Evolutionary conservation across 2,113 vertebrate genomes (phyloP), one percentile per base, ranked within the genome.

Genomic region (Anoplopoma fimbria): DNA sequence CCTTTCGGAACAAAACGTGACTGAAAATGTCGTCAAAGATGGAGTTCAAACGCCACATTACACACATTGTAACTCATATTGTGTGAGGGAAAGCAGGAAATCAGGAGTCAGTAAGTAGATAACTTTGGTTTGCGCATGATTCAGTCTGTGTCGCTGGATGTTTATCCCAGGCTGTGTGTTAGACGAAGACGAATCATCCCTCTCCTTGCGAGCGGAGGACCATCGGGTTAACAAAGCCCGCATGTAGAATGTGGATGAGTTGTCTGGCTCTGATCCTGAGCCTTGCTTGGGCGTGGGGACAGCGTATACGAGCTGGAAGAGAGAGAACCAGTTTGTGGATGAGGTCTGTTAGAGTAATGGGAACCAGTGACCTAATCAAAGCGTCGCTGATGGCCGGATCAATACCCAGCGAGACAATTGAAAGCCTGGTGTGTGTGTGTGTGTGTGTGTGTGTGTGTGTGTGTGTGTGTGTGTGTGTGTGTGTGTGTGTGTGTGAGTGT

Each of bases 301-400:
- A 10, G 45, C 51, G 8, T 25, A 69, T 33, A 55, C 14, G 15
- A 29, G 68, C 2, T 2, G 19, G 70, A 55, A 45, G 6, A 47
- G 27, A 40, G 49, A 55, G 65, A 55, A 53, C 17, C 72, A 6
- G 29, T 69, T 27, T 53, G 63, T 64, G 63, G 70, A 87, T 81
- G 31, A 51, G 69, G 38, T 78, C 42, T 45, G 75, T 67, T 74
- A 57, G 60, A 27, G 51, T 55, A 81, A 81, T n/a, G 57, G 72
- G 69, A 87, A 74, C 58, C 82, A 67, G 63, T 75, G 87, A 88
- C 80, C 82, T 85, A 58, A 29, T n/a, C 25, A 62, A 70, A 51
- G 45, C 15, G 23, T 17, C 42, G 1, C 64, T 79, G 77, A 74
- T 71, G 49, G 49, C 13, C 6, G 0, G 77, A 89, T 87, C 80